Base-by-base conservation (phyloP, 2,113 vertebrate species). In the Fulica atra region DNA sequence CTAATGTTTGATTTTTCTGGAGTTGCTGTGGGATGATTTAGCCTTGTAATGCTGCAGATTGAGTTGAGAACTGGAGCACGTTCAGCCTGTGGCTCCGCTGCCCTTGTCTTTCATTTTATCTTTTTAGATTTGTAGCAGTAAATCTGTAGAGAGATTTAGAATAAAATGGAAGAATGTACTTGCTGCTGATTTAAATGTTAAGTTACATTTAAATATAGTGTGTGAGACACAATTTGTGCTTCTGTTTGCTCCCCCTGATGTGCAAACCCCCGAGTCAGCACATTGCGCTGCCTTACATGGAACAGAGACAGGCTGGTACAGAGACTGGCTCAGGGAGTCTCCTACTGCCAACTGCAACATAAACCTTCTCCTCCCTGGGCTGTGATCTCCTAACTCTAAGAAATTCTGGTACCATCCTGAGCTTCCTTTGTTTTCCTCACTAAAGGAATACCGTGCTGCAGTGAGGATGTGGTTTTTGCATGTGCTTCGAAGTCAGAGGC, bases 401-500 rank as follows among this genome's bases (percentile, higher is more conserved):
- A 40, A 76, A 44, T 64, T 50, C 14, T 42, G 35, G 16, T 69
- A 60, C 28, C 60, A 2, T 59, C 23, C 51, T 72, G 69, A 46
- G 17, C 53, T 79, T n/a, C 11, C 4, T 57, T 87, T 81, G 17
- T 64, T 29, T 44, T 69, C 50, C 50, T 68, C 81, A 61, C 42
- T 35, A 40, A 11, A 38, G 44, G 24, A 24, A 2, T 10, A 8
- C 19, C 1, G 0, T 5, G 76, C 65, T 56, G 65, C 33, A 1
- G 40, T 10, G 80, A 18, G 11, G 0, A 2, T 9, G 69, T 23
- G 63, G 36, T 9, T 42, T 78, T 44, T 33, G 64, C 29, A 18
- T 2, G 33, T 28, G 50, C 56, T 48, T 66, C 5, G 8, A 33
- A 56, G 19, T 44, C n/a, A 61, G 57, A 35, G 65, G 65, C 40